These are phyloP conservation scores for Tetramorium alpestre DNA, from an alignment of 1,140 invertebrate species.

Conservation along the genomic window DNA sequence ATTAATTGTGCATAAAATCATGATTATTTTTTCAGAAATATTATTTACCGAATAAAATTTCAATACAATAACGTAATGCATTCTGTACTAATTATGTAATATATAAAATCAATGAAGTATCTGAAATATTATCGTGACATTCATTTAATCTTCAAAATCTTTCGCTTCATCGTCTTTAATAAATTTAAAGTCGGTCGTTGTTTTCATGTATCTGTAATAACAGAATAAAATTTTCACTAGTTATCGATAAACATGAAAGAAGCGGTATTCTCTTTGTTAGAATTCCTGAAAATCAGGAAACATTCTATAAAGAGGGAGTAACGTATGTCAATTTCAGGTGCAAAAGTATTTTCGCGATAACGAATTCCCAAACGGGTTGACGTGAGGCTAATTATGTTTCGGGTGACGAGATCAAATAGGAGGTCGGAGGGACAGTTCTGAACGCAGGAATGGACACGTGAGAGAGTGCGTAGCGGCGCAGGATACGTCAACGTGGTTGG, in stretches of 20 bases:
- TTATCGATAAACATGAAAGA: neutral
- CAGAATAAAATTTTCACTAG: neutral
- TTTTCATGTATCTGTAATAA: neutral
- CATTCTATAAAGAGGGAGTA: neutral
- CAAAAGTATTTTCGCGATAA: constrained; percentile 40
- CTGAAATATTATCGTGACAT: neutral
- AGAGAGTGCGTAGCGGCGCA: constrained; percentile 49
- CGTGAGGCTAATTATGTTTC: constrained; percentile 76
- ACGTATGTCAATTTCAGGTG: constrained; percentile 54
- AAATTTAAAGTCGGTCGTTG: neutral
- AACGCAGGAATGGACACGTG: constrained; percentile 68
- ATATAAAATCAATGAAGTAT: neutral
- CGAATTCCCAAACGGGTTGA: constrained; percentile 75
- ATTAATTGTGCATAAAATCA: neutral
- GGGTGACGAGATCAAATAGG: constrained; percentile 81
- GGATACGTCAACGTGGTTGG: constrained; percentile 48
- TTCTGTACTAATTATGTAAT: neutral
- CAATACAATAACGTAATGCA: neutral
- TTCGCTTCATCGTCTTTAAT: neutral
- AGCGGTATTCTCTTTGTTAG: neutral
- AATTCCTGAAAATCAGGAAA: constrained; percentile 13
- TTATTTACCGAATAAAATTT: neutral
- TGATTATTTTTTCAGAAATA: neutral
- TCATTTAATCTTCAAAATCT: neutral
- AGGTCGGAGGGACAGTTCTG: constrained; percentile 68